Base-by-base conservation (phyloP, 2,797 vertebrate genomes). In the Echeneis naucrates region DNA sequence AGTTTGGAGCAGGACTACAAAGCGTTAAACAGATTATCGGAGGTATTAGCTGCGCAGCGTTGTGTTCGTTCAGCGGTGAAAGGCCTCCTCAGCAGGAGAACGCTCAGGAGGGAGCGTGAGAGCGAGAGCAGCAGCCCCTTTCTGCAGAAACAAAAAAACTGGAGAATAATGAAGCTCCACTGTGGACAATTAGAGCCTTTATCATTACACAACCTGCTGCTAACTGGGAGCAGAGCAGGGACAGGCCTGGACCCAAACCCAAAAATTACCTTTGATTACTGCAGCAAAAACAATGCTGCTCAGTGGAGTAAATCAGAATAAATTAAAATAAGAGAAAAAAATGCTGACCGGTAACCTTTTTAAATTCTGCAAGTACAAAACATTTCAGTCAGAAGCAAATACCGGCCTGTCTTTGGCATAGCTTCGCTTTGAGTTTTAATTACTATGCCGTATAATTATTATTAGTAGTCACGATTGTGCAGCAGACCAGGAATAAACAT, bases 11-110 rank as follows among this genome's bases (percentile, higher is more conserved):
- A 44, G 40, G 50, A 35, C 67, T 2, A 8, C 40, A 37, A 83
- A 72, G 75, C 8, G 84, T 88, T 88, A 86, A 89, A 76, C 27
- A 62, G 80, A 87, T 88, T 85, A 87, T 63, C 75, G 72, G 21
- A 69, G 71, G 81, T 73, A 78, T 87, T 83, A 83, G 67, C 82
- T 24, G 6, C 59, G 42, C 68, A 37, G 73, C 23, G 11, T 52
- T 65, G 58, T 66, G 73, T 65, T 76, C 76, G 35, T 75, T 83
- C 71, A 67, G 85, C 78, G 64, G 81, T 67, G 62, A 75, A 84
- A 82, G 78, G 80, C 80, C 76, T 44, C 72, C 72, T 85, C 86
- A 82, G 85, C 85, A 75, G 82, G 77, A 84, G 79, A 27, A 57
- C 11, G 60, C 26, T 74, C 30, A 62, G 12, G 8, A 14, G 63